Evolutionary conservation across 2,113 vertebrate genomes (phyloP), one percentile per base, ranked within the genome.

Genomic region (Sinocyclocheilus anophthalmus): DNA sequence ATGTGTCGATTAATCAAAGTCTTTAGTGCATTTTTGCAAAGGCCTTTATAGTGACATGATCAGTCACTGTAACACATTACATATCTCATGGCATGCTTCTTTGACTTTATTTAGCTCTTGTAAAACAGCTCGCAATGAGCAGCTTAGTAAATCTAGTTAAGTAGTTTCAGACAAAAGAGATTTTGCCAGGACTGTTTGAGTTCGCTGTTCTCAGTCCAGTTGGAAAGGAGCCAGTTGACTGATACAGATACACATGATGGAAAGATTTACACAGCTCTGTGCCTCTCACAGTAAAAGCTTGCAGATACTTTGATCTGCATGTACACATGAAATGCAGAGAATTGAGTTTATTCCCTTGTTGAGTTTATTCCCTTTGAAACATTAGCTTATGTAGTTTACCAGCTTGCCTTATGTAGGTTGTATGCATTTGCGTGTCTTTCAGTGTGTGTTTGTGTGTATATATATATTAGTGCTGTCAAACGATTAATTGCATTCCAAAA

Each of bases 1-100:
- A 84, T 37, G 48, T 37, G 63, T 39, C 59, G 50, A 84, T 73
- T 57, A 84, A 82, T 70, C 65, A 70, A 55, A 73, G 67, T 73
- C 67, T 72, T 75, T 59, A 59, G 69, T 33, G 24, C 67, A 72
- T 59, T 42, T 75, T 83, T 83, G 45, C 45, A 53, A 18, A 22
- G 65, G 80, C 81, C 42, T 33, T 82, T 67, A 18, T 5, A 39
- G 65, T 2, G 65, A 83, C 65, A 73, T 24, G 50, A 57, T 84
- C 9, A 1, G 11, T 50, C 26, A 3, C 81, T 70, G 80, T 50
- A 37, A 70, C 61, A 11, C 81, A 70, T 70, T 14, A 80, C 57
- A 45, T 24, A 42, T 63, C 55, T 18, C 30, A 39, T 8, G n/a
- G 16, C 79, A 30, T 5, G 61, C 30, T 67, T 50, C 79, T 82